phyloP scores from a whole-genome alignment of 1,140 invertebrate species.

The Calliopsis andreniformis region DNA sequence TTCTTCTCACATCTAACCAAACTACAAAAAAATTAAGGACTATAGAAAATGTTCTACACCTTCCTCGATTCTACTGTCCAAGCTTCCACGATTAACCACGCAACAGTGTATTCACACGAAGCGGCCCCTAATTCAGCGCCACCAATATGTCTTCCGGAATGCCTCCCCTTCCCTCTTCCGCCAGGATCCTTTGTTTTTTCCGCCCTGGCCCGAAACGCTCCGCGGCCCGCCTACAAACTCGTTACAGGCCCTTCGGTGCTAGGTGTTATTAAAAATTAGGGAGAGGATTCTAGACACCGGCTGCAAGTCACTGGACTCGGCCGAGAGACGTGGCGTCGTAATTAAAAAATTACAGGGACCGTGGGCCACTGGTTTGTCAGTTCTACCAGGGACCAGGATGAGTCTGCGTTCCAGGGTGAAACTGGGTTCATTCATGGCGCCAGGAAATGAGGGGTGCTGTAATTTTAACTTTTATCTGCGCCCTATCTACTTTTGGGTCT shows the following conservation, averaged over 20 bases:
- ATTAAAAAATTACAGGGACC: conserved; percentile 78
- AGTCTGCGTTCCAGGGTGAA: conserved; percentile 43
- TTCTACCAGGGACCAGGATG: conserved; percentile 26
- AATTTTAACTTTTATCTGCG: not conserved
- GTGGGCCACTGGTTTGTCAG: conserved; percentile 45
- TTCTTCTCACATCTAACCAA: too few species aligned
- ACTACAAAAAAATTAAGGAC: too few species aligned
- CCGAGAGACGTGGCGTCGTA: conserved; percentile 67
- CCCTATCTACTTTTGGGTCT: too few species aligned
- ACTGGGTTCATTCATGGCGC: conserved; percentile 66
- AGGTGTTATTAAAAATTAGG: conserved; percentile 77
- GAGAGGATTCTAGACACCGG: conserved; percentile 53
- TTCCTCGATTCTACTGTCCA: not conserved
- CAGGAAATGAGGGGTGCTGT: conserved; percentile 55
- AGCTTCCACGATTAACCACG: conserved; percentile 1
- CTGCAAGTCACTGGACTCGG: conserved; percentile 71
- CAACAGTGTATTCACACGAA: not conserved
- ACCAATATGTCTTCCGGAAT: conserved; percentile 37
- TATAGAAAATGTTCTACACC: too few species aligned
- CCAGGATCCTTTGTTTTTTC: conserved; percentile 34
- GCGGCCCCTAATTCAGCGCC: not conserved
- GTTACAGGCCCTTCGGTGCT: conserved; percentile 42
- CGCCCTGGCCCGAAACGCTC: conserved; percentile 8
- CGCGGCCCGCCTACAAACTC: conserved; percentile 58
- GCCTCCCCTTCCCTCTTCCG: not conserved